These are phyloP conservation scores for Clarias laeviceps DNA, from an alignment of 2,797 vertebrate species.

Conservation along the genomic window DNA sequence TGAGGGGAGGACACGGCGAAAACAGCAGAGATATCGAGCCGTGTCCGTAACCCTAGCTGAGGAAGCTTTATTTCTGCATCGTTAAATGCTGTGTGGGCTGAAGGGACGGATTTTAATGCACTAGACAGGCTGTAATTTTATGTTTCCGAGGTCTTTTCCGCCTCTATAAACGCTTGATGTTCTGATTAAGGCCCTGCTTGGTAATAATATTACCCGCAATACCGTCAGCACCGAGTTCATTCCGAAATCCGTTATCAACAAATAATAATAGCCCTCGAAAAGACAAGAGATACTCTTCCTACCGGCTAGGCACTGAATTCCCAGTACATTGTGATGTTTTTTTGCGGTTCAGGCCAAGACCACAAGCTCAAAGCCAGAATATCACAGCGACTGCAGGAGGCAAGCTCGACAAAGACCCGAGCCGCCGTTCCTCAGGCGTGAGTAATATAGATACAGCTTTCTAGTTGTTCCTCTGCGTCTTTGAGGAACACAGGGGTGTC, in stretches of 20 bases:
- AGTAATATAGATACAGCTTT: slow-evolving; percentile 42
- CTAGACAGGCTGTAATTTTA: slow-evolving; percentile 34
- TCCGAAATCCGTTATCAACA: slow-evolving; percentile 47
- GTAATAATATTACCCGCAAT: slow-evolving; percentile 28
- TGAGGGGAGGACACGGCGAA: slow-evolving; percentile 19
- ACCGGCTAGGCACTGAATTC: slow-evolving; percentile 23
- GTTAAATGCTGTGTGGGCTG: slow-evolving; percentile 5
- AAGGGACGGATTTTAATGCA: slow-evolving; percentile 23
- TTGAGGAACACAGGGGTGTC: slow-evolving; percentile 50
- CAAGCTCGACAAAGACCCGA: slow-evolving; percentile 31
- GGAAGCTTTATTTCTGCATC: slow-evolving; percentile 24
- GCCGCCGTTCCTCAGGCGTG: slow-evolving; percentile 23
- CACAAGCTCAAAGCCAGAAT: slow-evolving; percentile 37
- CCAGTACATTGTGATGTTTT: background rate
- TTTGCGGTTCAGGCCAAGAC: background rate
- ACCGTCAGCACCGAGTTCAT: slow-evolving; percentile 29
- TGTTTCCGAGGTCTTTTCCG: background rate
- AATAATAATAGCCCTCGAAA: background rate
- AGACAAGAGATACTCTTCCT: slow-evolving; percentile 24
- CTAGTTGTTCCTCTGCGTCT: slow-evolving; percentile 23
- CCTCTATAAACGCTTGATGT: slow-evolving; percentile 32
- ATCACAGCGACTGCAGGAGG: slow-evolving; percentile 7
- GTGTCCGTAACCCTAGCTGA: slow-evolving; percentile 23
- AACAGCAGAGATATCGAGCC: slow-evolving; percentile 26
- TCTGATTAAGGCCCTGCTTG: slow-evolving; percentile 29